phyloP scores from a whole-genome alignment of 1,140 invertebrate genomes.

The Charaxes varanes region DNA sequence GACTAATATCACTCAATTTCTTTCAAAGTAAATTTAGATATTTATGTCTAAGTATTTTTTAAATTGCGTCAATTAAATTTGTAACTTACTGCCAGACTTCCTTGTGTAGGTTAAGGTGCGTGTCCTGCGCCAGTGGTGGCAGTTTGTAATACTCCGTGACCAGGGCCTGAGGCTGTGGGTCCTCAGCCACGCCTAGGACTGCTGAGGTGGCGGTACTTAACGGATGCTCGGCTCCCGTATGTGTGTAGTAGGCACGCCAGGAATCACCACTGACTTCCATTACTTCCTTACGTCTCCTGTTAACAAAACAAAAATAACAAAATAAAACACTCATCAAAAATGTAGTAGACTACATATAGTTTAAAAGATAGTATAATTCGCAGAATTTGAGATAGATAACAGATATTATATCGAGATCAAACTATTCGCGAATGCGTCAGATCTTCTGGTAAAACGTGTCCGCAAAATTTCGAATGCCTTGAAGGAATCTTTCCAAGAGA shows the following conservation, averaged over 20 bases:
- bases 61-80: too few species aligned
- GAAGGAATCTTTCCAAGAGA: too few species aligned
- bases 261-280: conserved; percentile 64
- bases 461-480: too few species aligned
- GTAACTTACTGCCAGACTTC: conserved; percentile 71
- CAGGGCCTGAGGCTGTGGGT: conserved; percentile 44
- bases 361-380: too few species aligned
- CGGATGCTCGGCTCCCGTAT: conserved; percentile 49
- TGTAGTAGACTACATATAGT: background rate
- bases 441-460: too few species aligned
- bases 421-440: too few species aligned
- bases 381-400: too few species aligned
- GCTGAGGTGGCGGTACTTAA: conserved; percentile 53
- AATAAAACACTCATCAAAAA: background rate
- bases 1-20: too few species aligned
- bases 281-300: conserved; percentile 65
- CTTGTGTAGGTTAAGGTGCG: conserved; percentile 58
- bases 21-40: too few species aligned
- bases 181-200: conserved; percentile 50
- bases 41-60: too few species aligned
- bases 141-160: conserved; percentile 71
- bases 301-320: conserved; percentile 22
- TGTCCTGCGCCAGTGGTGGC: conserved; percentile 56
- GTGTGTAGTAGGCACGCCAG: conserved; percentile 62
- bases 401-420: too few species aligned